Percentiles rank a stretch among this genome's conserved stretches.
Evolutionary conservation across 2,888 invertebrate genomes (phyloP).

Genomic region (Brenthis hecate): DNA sequence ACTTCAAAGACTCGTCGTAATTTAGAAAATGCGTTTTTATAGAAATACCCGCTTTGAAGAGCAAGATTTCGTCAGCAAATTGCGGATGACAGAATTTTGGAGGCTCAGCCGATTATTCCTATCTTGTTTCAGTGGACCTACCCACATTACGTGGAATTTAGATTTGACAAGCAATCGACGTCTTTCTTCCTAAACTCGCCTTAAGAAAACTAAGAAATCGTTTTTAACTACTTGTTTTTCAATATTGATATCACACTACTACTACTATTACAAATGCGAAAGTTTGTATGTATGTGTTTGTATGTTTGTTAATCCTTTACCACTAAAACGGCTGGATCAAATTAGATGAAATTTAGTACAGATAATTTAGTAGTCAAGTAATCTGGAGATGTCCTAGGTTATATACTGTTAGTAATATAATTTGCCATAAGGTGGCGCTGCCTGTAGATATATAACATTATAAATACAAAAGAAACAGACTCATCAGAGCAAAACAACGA

Average conservation of each 20-base stretch:
- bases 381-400: no score
- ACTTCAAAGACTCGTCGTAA: conserved; percentile 72
- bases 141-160: conserved; percentile 45
- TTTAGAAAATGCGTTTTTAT: conserved; percentile 78
- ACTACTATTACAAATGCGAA: no score
- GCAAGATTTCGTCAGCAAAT: conserved; percentile 70
- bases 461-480: no score
- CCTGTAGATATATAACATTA: no score
- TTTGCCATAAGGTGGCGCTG: no score
- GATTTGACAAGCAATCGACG: conserved; percentile 27
- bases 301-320: no score
- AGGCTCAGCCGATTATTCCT: conserved; percentile 54
- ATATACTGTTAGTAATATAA: no score
- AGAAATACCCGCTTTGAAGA: conserved; percentile 72
- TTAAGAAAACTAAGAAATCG: conserved; percentile 7
- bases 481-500: no score
- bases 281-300: no score
- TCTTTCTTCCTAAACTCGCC: not conserved
- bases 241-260: not conserved
- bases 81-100: conserved; percentile 58
- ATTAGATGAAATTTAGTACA: no score
- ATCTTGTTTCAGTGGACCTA: conserved; percentile 61
- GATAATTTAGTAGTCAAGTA: no score
- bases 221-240: not conserved
- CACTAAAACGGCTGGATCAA: no score